Percentiles rank a stretch among this genome's conserved stretches.
phyloP scores from a whole-genome alignment of 2,113 vertebrate genomes.

The Ptyas mucosa region DNA sequence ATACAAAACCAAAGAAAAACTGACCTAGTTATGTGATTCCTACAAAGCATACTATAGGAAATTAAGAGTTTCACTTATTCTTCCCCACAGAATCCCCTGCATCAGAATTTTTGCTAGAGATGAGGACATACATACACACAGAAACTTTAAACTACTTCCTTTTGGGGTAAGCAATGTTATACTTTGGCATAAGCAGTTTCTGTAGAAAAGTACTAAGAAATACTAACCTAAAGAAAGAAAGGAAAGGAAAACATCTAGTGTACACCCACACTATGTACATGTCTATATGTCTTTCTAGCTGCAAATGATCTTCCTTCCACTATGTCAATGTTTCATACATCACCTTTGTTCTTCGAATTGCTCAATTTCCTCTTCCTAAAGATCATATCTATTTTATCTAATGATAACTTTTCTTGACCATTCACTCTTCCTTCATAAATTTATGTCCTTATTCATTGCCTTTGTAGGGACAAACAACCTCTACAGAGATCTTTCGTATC shows the following conservation, averaged over 20 bases:
- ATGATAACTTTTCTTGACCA: neutral
- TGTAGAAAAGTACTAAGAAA: neutral
- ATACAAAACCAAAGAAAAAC: conserved; percentile 10
- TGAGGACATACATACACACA: neutral
- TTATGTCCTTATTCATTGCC: neutral
- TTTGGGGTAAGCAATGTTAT: neutral
- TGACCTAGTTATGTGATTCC: neutral
- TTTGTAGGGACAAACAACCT: neutral
- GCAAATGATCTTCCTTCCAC: neutral
- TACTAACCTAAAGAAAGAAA: neutral
- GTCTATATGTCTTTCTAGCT: neutral
- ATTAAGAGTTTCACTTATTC: neutral
- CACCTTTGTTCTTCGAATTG: neutral
- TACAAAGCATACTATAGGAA: neutral
- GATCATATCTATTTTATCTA: neutral
- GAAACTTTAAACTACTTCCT: neutral
- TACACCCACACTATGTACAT: neutral
- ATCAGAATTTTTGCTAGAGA: neutral
- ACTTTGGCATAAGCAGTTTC: neutral
- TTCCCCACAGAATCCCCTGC: neutral
- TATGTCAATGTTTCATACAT: neutral
- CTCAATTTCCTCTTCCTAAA: neutral
- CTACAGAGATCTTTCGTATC: neutral
- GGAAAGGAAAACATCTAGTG: neutral
- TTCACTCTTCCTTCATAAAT: neutral